Base-by-base conservation (phyloP, 92 coral and sea anemone species). In the Actinernus sp. region DNA sequence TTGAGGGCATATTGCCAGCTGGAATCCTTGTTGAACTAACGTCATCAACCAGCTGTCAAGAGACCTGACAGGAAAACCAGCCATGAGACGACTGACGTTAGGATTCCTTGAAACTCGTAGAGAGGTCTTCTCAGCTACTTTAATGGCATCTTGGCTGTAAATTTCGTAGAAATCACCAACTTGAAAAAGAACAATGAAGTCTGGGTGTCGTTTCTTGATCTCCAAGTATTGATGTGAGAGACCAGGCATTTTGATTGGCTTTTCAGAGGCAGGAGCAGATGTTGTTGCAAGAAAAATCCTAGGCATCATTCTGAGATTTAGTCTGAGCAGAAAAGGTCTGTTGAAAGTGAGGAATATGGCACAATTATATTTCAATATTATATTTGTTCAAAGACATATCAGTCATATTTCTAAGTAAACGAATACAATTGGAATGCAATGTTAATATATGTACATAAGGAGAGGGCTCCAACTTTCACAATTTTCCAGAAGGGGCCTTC, bases 81-180 rank as follows among this genome's bases (percentile, higher is more conserved):
- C 96, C 96, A 90, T 90, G 26, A 90, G 34, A 32, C 70, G 72
- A 17, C 83, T 80, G 26, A 90, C 87, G 65, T 85, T 90, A 16
- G 96, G 78, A 47, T 84, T 90, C 49, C 71, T 90, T 4, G 96
- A 62, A 47, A 90, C 31, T 46, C 96, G 71, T 36, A 90, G 52
- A 14, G 91, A 83, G n/a, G 90, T 85, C 72, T 90, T 90, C 63
- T 90, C 92, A 22, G 92, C 65, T 29, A 90, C 96, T 41, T 85
- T 85, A 14, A 75, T 39, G 30, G 96, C 96, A 85, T 90, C 96
- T 8, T 81, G 67, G 38, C 76, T 64, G 49, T 90, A 90, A 41
- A 90, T 90, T 49, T 90, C 96, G 58, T 85, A 90, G 51, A 90
- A 90, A 44, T 90, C 96, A 1, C 96, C 96, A 27, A 90, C 96